Conservation (phyloP, 2,888 invertebrate genomes). For the Chrysolina oricalcia region DNA sequence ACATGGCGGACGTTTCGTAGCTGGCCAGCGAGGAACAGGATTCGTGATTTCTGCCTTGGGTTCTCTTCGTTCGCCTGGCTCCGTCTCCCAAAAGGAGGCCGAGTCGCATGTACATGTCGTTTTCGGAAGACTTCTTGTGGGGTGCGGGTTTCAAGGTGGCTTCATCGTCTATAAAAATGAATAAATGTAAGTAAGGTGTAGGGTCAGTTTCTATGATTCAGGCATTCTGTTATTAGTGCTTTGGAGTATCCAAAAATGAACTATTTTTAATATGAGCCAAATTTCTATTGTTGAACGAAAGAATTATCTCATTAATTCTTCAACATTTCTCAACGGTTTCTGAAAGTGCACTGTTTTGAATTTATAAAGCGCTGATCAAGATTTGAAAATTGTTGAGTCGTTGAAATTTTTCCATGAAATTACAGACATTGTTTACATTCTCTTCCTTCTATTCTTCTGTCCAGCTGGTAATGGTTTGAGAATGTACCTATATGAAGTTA, state of each 20-base stretch:
- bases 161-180: slow-evolving; percentile 79
- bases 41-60: slow-evolving; percentile 70
- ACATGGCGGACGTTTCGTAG: slow-evolving; percentile 76
- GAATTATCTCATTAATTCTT: too few species aligned
- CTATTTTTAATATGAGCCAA: not conserved
- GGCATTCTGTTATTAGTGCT: slow-evolving; percentile 17
- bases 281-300: not conserved
- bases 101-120: slow-evolving; percentile 87
- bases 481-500: too few species aligned
- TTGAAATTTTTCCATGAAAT: too few species aligned
- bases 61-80: slow-evolving; percentile 67
- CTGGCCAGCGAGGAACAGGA: slow-evolving; percentile 74
- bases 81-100: slow-evolving; percentile 87
- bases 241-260: not conserved
- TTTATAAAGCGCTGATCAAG: too few species aligned
- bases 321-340: too few species aligned
- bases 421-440: too few species aligned
- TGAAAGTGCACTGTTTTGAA: too few species aligned
- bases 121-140: slow-evolving; percentile 77
- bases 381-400: too few species aligned
- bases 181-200: not conserved
- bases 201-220: not conserved
- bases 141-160: slow-evolving; percentile 78
- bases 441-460: too few species aligned
- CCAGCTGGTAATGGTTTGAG: too few species aligned